These are phyloP conservation scores for Phainopepla nitens DNA, from an alignment of 2,113 vertebrate species.

Conservation along the genomic window DNA sequence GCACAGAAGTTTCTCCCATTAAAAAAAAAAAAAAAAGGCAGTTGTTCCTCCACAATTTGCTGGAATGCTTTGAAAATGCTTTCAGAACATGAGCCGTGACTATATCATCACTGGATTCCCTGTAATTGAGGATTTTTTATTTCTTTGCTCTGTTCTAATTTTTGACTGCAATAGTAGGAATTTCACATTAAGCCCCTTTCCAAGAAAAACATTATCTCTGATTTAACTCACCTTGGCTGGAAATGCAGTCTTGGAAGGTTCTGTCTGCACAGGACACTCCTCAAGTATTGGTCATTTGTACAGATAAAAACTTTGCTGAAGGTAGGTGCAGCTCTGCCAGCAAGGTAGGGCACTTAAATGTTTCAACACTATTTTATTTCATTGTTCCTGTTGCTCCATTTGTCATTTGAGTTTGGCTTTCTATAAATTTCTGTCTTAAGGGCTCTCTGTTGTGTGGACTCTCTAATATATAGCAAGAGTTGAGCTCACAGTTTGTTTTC, in stretches of 20 bases:
- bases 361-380: neutral
- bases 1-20: neutral
- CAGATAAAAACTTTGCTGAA: neutral
- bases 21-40: neutral
- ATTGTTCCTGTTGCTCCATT: neutral
- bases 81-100: neutral
- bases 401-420: neutral
- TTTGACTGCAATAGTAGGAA: neutral
- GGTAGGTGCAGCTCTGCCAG: neutral
- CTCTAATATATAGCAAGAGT: neutral
- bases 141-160: neutral
- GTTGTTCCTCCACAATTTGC: rapidly evolving
- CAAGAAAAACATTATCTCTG: neutral
- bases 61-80: neutral
- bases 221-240: neutral
- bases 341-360: neutral
- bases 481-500: neutral
- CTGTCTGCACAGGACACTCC: neutral
- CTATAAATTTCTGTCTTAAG: neutral
- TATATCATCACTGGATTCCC: neutral
- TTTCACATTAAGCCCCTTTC: neutral
- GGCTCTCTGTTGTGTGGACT: neutral
- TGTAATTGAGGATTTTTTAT: neutral
- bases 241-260: neutral
- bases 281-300: neutral